phyloP scores from a whole-genome alignment of 1,140 invertebrate genomes.

The Battus philenor region DNA sequence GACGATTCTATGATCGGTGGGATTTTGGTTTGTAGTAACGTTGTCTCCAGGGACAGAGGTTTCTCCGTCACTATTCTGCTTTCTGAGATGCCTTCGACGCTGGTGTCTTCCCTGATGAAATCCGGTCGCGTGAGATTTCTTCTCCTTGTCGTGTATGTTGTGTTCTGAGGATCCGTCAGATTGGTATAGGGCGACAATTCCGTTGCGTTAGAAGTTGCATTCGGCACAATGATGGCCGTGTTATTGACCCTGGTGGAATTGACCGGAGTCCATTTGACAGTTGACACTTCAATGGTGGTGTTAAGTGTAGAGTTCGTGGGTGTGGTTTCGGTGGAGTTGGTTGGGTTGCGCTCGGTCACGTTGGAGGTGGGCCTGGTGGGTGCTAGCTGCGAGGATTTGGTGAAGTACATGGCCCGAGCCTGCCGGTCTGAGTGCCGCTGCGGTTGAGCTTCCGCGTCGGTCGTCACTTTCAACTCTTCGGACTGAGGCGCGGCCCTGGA shows the following conservation, averaged over 20 bases:
- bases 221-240: too few species aligned
- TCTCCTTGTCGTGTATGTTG: slow-evolving; percentile 37
- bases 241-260: slow-evolving; percentile 27
- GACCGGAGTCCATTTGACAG: slow-evolving; percentile 42
- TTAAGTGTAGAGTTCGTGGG: slow-evolving; percentile 26
- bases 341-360: slow-evolving; percentile 27
- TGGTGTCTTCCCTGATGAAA: slow-evolving; percentile 46
- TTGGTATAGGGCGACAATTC: slow-evolving; percentile 25
- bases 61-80: slow-evolving; percentile 69
- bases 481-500: slow-evolving; percentile 51
- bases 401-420: slow-evolving; percentile 61
- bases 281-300: slow-evolving; percentile 22
- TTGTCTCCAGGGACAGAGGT: slow-evolving; percentile 58
- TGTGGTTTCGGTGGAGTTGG: slow-evolving; percentile 20
- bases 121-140: slow-evolving; percentile 54
- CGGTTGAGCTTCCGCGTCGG: slow-evolving; percentile 30
- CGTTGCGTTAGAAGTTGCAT: slow-evolving; percentile 19
- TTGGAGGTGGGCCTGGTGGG: slow-evolving; percentile 26
- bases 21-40: slow-evolving; percentile 55
- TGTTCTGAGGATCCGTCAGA: slow-evolving; percentile 40
- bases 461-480: slow-evolving; percentile 34
- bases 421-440: slow-evolving; percentile 40
- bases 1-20: slow-evolving; percentile 62
- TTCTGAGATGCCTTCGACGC: slow-evolving; percentile 43
- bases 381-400: slow-evolving; percentile 32